Evolutionary conservation across 2,797 vertebrate species (phyloP), one percentile per base, ranked within the genome.

Genomic region (Apodemus agrarius): DNA sequence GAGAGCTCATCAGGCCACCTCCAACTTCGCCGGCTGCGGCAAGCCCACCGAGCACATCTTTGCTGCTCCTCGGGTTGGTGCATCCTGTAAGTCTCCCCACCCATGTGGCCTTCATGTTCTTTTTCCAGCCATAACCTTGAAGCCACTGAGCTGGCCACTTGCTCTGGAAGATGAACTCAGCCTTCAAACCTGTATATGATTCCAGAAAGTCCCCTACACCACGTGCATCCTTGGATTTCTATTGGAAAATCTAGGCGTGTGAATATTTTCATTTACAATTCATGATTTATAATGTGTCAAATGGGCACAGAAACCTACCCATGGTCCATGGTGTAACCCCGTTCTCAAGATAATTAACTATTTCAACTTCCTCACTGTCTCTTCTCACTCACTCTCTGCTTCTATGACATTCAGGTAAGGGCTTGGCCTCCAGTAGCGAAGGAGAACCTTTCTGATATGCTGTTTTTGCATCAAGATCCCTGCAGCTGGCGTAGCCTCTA

Each of bases 231-330:
- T 85, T 61, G 40, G 75, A 59, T 91, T 43, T 69, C 75, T 74
- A 24, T 11, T 81, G 31, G 85, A 37, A 82, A 81, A 63, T 29
- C 61, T 24, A 63, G 17, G 82, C n/a, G n/a, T 29, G 8, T 84
- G 54, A 94, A 13, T 84, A 54, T 49, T 72, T 89, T 69, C 22
- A 29, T n/a, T 82, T 94, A 83, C 88, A 95, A 82, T 87, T 74
- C 65, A 16, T 34, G 10, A 34, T 12, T 57, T 59, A 84, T 3
- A 17, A 80, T 61, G 72, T 65, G 84, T 96, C 59, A 86, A 80
- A 82, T 4, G 83, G 82, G 67, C 61, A 94, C 14, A 7, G 52
- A 85, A 78, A 90, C 94, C 29, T 43, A n/a, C 43, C 6, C 22
- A 81, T 4, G 17, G 59, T 43, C 54, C 19, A 46, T 81, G 17